Evolutionary conservation across 2,888 invertebrate species (phyloP).

Genomic region (Therioaphis trifolii): DNA sequence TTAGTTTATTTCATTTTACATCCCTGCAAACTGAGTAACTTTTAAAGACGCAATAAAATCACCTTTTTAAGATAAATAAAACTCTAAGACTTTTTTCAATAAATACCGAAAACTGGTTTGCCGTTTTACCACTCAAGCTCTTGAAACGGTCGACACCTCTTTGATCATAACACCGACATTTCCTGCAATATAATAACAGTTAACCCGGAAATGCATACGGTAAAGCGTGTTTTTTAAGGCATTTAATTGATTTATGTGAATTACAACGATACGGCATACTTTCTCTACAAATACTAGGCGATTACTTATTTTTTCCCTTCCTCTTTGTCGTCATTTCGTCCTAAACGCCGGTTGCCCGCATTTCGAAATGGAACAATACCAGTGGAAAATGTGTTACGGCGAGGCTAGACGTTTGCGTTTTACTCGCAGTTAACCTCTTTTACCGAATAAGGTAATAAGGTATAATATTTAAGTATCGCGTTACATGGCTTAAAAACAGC

Average conservation of each 20-base stretch:
- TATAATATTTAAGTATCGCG: conserved; percentile 44
- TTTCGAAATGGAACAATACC: conserved; percentile 60
- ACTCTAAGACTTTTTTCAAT: conserved; percentile 15
- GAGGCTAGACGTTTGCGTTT: conserved; percentile 45
- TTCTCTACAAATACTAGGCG: conserved; percentile 47
- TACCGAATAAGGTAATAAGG: conserved; percentile 48
- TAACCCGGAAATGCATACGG: conserved; percentile 45
- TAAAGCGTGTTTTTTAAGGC: conserved; percentile 39
- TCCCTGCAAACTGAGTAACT: conserved; percentile 11
- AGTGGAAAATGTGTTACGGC: conserved; percentile 56
- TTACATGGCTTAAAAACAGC: conserved; percentile 40
- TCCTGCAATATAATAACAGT: conserved; percentile 17
- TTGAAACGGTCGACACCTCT: conserved; percentile 54
- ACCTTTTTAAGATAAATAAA: conserved; percentile 34
- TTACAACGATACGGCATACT: conserved; percentile 56
- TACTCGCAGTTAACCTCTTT: conserved; percentile 60
- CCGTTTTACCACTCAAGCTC: conserved; percentile 15
- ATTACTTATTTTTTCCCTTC: conserved; percentile 32
- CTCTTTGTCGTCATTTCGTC: conserved; percentile 7
- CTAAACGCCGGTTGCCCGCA: conserved; percentile 50
- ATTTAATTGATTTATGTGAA: conserved; percentile 60
- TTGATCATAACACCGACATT: conserved; percentile 39
- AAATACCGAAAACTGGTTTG: conserved; percentile 41
- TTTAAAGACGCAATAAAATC: conserved; percentile 1
- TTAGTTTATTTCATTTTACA: background rate